These are phyloP conservation scores for Craniophora ligustri DNA, from an alignment of 2,888 invertebrate species.

Conservation along the genomic window DNA sequence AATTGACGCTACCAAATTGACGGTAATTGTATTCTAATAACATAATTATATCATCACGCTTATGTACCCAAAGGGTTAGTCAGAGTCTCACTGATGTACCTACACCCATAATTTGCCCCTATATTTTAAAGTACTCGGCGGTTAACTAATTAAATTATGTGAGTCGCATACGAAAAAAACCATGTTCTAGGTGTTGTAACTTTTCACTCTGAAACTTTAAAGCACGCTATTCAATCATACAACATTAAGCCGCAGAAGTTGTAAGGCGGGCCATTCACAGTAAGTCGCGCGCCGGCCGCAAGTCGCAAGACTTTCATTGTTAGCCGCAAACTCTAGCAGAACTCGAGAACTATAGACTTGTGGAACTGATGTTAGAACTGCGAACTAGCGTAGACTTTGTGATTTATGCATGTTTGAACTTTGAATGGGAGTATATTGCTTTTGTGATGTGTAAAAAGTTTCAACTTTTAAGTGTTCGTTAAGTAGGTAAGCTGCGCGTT, in stretches of 20 bases:
- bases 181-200: slow-evolving; percentile 16
- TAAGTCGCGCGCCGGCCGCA: slow-evolving; percentile 25
- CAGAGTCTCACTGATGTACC: too few species aligned
- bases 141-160: too few species aligned
- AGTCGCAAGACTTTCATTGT: slow-evolving; percentile 53
- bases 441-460: slow-evolving; percentile 55
- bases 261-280: slow-evolving; percentile 35
- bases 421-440: slow-evolving; percentile 50
- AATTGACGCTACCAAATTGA: too few species aligned
- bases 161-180: neutral
- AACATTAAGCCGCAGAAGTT: slow-evolving; percentile 31
- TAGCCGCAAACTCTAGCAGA: slow-evolving; percentile 45
- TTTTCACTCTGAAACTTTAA: slow-evolving; percentile 32
- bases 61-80: too few species aligned
- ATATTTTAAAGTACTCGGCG: too few species aligned
- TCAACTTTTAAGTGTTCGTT: slow-evolving; percentile 34
- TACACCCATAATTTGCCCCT: too few species aligned
- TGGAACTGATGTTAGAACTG: slow-evolving; percentile 29
- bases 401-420: slow-evolving; percentile 57
- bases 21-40: too few species aligned
- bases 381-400: slow-evolving; percentile 38
- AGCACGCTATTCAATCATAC: slow-evolving; percentile 48
- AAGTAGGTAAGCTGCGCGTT: slow-evolving; percentile 16
- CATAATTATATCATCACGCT: too few species aligned
- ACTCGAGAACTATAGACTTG: slow-evolving; percentile 46